Conservation (phyloP, 2,797 vertebrate species). For the Falco naumanni region DNA sequence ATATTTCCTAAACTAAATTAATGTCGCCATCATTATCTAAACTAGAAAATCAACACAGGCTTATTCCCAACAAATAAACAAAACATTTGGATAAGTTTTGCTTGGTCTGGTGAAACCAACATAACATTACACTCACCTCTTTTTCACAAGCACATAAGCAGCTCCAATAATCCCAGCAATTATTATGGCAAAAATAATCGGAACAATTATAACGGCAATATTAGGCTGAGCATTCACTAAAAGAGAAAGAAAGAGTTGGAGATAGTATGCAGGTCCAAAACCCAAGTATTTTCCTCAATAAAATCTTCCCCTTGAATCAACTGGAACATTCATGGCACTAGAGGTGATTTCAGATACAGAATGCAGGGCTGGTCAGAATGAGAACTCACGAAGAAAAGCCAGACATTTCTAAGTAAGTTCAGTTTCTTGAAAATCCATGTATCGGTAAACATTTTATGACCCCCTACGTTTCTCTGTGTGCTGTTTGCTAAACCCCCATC, state of each 20-base stretch:
- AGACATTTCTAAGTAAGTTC: neutral
- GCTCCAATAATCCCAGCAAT: slow-evolving; percentile 82
- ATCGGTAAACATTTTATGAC: neutral
- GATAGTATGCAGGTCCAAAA: neutral
- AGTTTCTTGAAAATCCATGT: neutral
- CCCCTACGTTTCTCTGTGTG: neutral
- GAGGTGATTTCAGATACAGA: neutral
- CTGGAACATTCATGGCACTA: neutral
- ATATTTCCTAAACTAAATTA: neutral
- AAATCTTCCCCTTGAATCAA: neutral
- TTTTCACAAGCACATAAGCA: slow-evolving; percentile 87
- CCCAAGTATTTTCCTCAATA: neutral
- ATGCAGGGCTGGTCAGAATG: neutral
- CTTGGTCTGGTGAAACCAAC: neutral
- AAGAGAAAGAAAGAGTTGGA: neutral
- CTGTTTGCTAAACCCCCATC: neutral
- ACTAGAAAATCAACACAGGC: neutral
- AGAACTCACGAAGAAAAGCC: neutral
- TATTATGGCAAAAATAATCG: slow-evolving; percentile 86
- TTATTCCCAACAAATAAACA: neutral
- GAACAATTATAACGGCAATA: slow-evolving; percentile 88
- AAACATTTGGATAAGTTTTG: neutral
- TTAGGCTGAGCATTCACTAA: slow-evolving; percentile 76
- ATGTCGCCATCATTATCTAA: neutral
- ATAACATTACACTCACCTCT: slow-evolving; percentile 80